Conservation (phyloP, 1,140 invertebrate genomes). For the Pemphigus obesinymphae region DNA sequence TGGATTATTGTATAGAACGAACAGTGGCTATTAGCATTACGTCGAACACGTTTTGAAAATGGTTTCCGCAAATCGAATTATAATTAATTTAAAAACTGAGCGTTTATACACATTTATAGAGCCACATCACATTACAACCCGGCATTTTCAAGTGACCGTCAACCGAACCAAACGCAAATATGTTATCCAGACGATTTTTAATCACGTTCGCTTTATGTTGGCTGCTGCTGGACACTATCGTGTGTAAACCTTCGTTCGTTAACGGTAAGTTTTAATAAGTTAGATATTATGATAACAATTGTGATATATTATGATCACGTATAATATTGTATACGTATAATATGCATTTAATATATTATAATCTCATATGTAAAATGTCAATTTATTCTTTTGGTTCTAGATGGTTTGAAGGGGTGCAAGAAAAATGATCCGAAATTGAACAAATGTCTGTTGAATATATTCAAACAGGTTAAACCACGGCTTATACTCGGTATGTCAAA, state of each 20-base stretch:
- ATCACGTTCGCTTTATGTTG: not conserved
- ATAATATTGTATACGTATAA: too few species aligned
- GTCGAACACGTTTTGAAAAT: not conserved
- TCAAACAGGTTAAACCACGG: not conserved
- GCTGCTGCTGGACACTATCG: not conserved
- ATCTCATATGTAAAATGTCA: not conserved
- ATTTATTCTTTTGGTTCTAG: too few species aligned
- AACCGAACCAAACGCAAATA: not conserved
- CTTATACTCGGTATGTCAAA: not conserved
- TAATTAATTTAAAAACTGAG: not conserved
- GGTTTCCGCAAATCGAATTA: not conserved
- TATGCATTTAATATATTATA: not conserved
- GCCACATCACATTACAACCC: too few species aligned
- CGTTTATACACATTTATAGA: not conserved
- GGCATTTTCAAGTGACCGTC: not conserved
- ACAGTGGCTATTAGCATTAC: not conserved
- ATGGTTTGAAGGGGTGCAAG: not conserved
- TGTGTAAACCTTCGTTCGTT: not conserved
- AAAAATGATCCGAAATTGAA: too few species aligned
- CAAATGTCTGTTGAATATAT: slow-evolving; percentile 15
- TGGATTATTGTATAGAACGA: not conserved
- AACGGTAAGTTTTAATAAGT: too few species aligned
- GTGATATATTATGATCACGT: too few species aligned
- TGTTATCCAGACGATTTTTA: not conserved
- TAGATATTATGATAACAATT: too few species aligned